A percentile compares a stretch with the other conserved stretches of the same genome.
These are phyloP conservation scores for Cromileptes altivelis DNA, from an alignment of 2,113 vertebrate genomes.

Conservation along the genomic window DNA sequence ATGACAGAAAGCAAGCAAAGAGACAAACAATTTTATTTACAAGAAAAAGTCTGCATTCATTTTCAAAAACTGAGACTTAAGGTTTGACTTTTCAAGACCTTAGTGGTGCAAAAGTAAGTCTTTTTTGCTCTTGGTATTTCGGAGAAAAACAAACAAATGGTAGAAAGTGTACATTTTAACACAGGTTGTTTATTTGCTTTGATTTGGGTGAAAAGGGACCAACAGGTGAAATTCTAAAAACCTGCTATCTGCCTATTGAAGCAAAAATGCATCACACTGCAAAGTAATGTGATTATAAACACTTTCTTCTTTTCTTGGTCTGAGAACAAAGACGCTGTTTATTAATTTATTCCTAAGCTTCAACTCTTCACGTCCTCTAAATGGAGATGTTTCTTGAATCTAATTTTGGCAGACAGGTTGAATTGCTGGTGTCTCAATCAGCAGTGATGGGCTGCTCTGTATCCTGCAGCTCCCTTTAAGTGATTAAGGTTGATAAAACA, in stretches of 20 bases:
- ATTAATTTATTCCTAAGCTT: background rate
- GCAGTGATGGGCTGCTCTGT: slow-evolving; percentile 25
- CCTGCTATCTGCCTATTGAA: background rate
- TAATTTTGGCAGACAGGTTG: slow-evolving; percentile 24
- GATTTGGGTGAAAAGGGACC: background rate
- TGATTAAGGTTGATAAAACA: slow-evolving; percentile 51
- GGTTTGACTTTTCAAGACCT: no score
- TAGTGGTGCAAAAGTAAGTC: no score
- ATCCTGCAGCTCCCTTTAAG: slow-evolving; percentile 29
- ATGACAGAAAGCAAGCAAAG: no score
- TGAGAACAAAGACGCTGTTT: background rate
- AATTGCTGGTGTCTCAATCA: slow-evolving; percentile 39
- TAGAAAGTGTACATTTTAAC: background rate
- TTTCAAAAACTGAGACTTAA: no score
- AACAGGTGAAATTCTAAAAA: background rate
- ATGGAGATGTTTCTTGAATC: background rate
- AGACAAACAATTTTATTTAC: no score
- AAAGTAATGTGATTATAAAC: slow-evolving; percentile 1
- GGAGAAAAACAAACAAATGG: no score
- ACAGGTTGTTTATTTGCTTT: background rate
- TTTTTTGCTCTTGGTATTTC: no score
- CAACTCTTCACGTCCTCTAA: slow-evolving; percentile 3
- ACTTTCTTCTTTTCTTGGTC: background rate
- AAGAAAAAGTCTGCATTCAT: no score
- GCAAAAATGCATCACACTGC: background rate